Evolutionary conservation across 2,888 invertebrate genomes (phyloP).

Genomic region (Drosophila nr. perissopoda): DNA sequence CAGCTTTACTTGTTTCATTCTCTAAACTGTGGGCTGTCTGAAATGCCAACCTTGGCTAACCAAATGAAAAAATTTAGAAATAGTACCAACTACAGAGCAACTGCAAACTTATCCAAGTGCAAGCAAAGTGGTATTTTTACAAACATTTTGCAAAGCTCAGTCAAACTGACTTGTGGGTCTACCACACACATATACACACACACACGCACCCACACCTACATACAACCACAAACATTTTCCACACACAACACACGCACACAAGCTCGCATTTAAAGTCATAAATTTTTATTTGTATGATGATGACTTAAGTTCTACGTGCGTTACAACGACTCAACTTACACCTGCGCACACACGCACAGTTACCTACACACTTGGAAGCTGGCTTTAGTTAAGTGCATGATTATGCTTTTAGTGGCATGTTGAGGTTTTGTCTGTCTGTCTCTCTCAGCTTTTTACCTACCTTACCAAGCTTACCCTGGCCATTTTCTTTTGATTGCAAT

Average conservation of each 20-base stretch:
- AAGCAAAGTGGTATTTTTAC: constrained; percentile 32
- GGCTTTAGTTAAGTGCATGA: constrained; percentile 79
- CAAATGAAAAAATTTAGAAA: not conserved
- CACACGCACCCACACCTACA: not conserved
- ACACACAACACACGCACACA: constrained; percentile 14
- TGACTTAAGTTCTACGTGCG: constrained; percentile 79
- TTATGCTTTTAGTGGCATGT: constrained; percentile 80
- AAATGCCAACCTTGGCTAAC: constrained; percentile 9
- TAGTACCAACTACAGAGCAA: not conserved
- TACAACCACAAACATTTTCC: constrained; percentile 10
- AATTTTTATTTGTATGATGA: constrained; percentile 78
- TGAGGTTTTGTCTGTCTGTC: constrained; percentile 78
- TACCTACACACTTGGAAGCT: constrained; percentile 29
- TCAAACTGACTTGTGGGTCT: constrained; percentile 22
- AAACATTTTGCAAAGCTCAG: constrained; percentile 10
- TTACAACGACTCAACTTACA: constrained; percentile 56
- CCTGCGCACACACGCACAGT: constrained; percentile 14
- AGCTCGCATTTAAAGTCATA: constrained; percentile 66
- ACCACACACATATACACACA: constrained; percentile 7
- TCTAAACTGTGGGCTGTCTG: not conserved
- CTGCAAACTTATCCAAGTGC: constrained; percentile 12
- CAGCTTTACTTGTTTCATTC: not conserved
- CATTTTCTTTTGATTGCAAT: constrained; percentile 54
- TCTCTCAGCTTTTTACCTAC: constrained; percentile 43
- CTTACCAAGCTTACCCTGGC: constrained; percentile 23